phyloP scores from a whole-genome alignment of 2,113 vertebrate species.

The Phyllostomus discolor region DNA sequence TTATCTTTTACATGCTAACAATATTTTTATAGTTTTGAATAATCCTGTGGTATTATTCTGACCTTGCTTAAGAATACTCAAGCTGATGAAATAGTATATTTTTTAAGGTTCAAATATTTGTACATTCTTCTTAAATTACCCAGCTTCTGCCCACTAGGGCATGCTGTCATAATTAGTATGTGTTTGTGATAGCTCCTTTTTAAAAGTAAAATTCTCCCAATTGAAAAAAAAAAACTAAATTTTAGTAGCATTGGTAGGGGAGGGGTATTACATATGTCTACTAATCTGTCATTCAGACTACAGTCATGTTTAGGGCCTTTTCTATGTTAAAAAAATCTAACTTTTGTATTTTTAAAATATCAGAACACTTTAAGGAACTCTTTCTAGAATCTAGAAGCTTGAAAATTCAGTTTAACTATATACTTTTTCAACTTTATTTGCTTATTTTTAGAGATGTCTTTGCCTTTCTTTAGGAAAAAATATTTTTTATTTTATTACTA shows the following conservation, averaged over 20 bases:
- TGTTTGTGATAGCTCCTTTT: conserved; percentile 11
- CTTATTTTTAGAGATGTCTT: background rate
- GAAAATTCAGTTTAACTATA: background rate
- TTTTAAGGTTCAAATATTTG: conserved; percentile 9
- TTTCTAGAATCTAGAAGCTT: background rate
- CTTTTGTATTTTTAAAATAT: background rate
- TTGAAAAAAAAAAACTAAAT: conserved; percentile 9
- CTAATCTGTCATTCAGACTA: background rate
- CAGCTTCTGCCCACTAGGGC: background rate
- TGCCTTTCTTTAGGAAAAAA: background rate
- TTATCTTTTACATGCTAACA: conserved; percentile 20
- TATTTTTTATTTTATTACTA: conserved; percentile 13
- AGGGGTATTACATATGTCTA: background rate
- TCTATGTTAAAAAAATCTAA: background rate
- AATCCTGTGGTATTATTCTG: conserved; percentile 28
- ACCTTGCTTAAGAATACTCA: conserved; percentile 35
- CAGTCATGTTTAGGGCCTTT: background rate
- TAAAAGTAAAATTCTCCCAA: conserved; percentile 4
- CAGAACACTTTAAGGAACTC: background rate
- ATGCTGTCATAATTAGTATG: background rate
- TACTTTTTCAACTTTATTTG: background rate
- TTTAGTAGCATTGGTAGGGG: background rate
- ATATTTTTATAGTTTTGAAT: conserved; percentile 36
- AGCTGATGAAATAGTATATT: conserved; percentile 7
- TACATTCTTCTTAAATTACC: background rate